Evolutionary conservation across 1,140 invertebrate species (phyloP).

Genomic region (Drosophila hydei): DNA sequence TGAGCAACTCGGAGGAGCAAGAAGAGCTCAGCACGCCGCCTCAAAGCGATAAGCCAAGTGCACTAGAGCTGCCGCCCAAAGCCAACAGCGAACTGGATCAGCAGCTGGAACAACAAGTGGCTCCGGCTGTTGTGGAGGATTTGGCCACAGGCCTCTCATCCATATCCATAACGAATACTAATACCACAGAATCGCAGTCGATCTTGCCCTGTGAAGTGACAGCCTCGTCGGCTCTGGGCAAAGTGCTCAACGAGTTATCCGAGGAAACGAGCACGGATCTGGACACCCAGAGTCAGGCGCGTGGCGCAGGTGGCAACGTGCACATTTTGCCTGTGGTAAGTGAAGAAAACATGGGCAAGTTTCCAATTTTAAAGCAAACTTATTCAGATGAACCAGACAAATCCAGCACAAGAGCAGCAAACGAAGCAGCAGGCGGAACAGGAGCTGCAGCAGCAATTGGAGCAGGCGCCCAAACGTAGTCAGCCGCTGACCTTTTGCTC

Average conservation of each 20-base stretch:
- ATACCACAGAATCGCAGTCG: slow-evolving; percentile 64
- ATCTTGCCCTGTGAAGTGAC: slow-evolving; percentile 64
- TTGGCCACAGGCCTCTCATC: slow-evolving; percentile 74
- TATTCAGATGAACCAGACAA: background rate
- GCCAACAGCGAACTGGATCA: slow-evolving; percentile 4
- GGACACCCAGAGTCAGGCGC: slow-evolving; percentile 53
- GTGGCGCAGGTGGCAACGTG: slow-evolving; percentile 11
- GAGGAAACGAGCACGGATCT: slow-evolving; percentile 56
- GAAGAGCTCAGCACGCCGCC: slow-evolving; percentile 45
- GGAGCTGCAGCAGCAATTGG: background rate
- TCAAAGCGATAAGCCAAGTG: slow-evolving; percentile 37
- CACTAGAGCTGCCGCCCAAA: slow-evolving; percentile 29
- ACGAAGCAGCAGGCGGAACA: slow-evolving; percentile 7
- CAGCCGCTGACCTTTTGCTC: slow-evolving; percentile 80
- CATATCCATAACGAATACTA: slow-evolving; percentile 62
- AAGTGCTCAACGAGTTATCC: slow-evolving; percentile 68
- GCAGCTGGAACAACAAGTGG: slow-evolving; percentile 3
- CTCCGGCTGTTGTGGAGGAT: slow-evolving; percentile 49
- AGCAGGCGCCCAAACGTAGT: slow-evolving; percentile 37
- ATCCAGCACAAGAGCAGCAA: background rate
- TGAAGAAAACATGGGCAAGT: background rate
- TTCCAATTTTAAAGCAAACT: background rate
- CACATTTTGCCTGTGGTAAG: slow-evolving; percentile 16
- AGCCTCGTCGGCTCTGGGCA: slow-evolving; percentile 63
- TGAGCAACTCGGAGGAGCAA: slow-evolving; percentile 63